Evolutionary conservation across 2,888 invertebrate species (phyloP).

Genomic region (Lithosia quadra): DNA sequence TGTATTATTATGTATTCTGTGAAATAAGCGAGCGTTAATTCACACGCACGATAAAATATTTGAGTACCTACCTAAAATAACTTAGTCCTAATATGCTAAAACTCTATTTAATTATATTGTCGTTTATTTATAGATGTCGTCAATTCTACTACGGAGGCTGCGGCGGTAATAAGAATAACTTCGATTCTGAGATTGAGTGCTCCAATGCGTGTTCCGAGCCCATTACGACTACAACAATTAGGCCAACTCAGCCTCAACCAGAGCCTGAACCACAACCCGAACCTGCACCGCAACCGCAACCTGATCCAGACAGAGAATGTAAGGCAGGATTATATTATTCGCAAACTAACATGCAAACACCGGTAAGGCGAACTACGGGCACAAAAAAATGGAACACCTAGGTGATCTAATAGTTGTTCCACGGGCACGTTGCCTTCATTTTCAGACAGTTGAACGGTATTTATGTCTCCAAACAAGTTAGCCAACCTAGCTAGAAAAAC

Average conservation of each 20-base stretch:
- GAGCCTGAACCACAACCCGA: constrained; percentile 22
- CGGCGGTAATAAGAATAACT: constrained; percentile 96
- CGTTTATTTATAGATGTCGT: constrained; percentile 86
- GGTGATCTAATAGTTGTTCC: no score
- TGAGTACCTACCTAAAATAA: no score
- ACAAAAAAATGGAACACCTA: no score
- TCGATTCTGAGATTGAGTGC: constrained; percentile 88
- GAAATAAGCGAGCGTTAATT: no score
- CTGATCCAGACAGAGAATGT: constrained; percentile 1
- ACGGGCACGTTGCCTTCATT: neutral
- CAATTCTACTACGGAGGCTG: constrained; percentile 97
- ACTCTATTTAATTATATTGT: neutral
- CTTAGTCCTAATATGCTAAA: no score
- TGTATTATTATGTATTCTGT: no score
- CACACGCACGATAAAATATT: no score
- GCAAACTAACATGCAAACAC: no score
- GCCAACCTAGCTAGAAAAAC: no score
- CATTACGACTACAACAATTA: constrained; percentile 34
- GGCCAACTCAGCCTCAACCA: constrained; percentile 11
- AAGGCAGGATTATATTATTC: neutral
- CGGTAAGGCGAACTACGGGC: no score
- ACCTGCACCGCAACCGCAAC: constrained; percentile 5
- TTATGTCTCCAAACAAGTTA: no score
- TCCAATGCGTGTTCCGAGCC: constrained; percentile 69
- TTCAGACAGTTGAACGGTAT: neutral